Conservation (phyloP, 1,140 invertebrate species). For the Tigriopus japonicus region DNA sequence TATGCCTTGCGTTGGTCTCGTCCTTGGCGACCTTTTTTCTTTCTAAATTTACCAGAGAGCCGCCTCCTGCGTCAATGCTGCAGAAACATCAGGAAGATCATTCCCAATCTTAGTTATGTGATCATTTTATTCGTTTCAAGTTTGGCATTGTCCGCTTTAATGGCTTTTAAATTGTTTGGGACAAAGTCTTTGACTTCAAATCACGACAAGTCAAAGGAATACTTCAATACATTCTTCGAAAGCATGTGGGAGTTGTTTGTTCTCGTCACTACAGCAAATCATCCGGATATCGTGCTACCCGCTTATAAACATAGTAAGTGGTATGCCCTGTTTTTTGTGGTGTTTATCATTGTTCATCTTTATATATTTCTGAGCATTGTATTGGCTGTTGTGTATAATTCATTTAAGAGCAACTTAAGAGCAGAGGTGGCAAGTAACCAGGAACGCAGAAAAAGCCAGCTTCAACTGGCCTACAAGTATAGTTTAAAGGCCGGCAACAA, state of each 20-base stretch:
- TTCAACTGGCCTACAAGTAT: neutral
- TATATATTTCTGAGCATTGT: conserved; percentile 37
- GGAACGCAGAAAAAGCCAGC: neutral
- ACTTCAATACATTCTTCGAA: conserved; percentile 30
- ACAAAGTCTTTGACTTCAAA: conserved; percentile 18
- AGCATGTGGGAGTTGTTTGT: conserved; percentile 33
- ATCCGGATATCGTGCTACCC: conserved; percentile 32
- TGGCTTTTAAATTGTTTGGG: conserved; percentile 31
- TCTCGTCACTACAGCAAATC: conserved; percentile 34
- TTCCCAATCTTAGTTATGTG: conserved; percentile 33
- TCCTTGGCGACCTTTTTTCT: conserved; percentile 30
- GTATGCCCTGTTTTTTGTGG: conserved; percentile 31
- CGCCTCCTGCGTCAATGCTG: conserved; percentile 32
- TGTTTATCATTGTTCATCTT: conserved; percentile 30
- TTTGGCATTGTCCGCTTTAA: conserved; percentile 30
- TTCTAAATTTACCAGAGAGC: conserved; percentile 33
- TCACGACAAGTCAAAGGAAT: conserved; percentile 25
- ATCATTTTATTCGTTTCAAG: conserved; percentile 31
- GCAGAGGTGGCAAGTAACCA: neutral
- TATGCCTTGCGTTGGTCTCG: conserved; percentile 26
- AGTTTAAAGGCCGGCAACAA: neutral
- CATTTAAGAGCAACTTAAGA: conserved; percentile 33
- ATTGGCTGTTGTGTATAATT: conserved; percentile 34
- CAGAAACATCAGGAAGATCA: conserved; percentile 31
- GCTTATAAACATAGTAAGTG: conserved; percentile 27